Conservation (phyloP, 1,140 invertebrate genomes). For the Drosophila kohkoa region DNA sequence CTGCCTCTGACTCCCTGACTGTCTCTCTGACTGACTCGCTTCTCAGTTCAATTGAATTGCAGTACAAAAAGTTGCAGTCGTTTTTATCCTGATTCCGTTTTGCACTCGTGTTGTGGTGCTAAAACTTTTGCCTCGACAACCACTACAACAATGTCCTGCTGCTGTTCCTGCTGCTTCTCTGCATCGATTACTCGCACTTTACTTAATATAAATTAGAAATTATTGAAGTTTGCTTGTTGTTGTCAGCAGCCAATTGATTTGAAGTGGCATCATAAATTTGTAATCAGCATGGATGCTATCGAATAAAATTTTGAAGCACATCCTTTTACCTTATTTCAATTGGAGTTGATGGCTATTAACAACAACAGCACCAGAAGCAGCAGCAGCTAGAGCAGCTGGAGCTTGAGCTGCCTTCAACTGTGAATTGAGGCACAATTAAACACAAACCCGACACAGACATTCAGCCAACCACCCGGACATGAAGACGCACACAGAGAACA, state of each 20-base stretch:
- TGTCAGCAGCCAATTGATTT: slow-evolving; percentile 62
- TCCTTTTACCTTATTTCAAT: slow-evolving; percentile 20
- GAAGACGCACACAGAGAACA: background rate
- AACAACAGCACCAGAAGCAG: slow-evolving; percentile 23
- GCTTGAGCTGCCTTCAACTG: slow-evolving; percentile 21
- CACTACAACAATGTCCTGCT: slow-evolving; percentile 17
- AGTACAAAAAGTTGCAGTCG: slow-evolving; percentile 46
- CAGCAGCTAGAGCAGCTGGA: slow-evolving; percentile 8
- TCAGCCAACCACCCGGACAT: background rate
- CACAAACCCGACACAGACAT: slow-evolving; percentile 3
- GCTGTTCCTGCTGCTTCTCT: slow-evolving; percentile 20
- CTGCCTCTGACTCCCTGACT: background rate
- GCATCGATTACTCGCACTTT: slow-evolving; percentile 75
- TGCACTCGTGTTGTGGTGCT: slow-evolving; percentile 45
- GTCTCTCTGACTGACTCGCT: background rate
- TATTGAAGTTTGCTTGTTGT: slow-evolving; percentile 60
- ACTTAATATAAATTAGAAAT: slow-evolving; percentile 80
- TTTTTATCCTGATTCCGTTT: slow-evolving; percentile 29
- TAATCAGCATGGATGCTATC: slow-evolving; percentile 48
- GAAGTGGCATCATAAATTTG: slow-evolving; percentile 63
- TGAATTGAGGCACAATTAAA: slow-evolving; percentile 48
- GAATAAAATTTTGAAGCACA: slow-evolving; percentile 31
- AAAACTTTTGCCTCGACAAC: slow-evolving; percentile 53
- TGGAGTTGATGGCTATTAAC: slow-evolving; percentile 28
- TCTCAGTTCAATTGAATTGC: slow-evolving; percentile 73